Evolutionary conservation across 2,888 invertebrate genomes (phyloP).

Genomic region (Erynnis tages): DNA sequence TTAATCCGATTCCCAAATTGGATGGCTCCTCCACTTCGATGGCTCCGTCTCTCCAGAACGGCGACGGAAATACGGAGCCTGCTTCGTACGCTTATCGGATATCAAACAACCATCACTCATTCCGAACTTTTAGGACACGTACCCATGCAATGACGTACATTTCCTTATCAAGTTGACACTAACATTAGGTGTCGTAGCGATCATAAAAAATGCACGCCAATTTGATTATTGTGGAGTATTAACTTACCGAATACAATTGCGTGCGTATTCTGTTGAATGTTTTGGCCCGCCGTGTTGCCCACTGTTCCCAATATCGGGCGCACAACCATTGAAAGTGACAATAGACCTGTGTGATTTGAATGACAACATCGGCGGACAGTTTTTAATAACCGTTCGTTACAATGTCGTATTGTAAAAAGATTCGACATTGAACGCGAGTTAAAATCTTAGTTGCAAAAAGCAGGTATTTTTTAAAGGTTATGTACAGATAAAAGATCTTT

Average conservation of each 20-base stretch:
- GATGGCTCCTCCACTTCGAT: slow-evolving; percentile 10
- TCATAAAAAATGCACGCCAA: slow-evolving; percentile 20
- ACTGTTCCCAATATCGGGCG: slow-evolving; percentile 35
- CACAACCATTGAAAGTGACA: slow-evolving; percentile 57
- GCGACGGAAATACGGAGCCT: slow-evolving; percentile 8
- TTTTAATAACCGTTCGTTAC: slow-evolving; percentile 23
- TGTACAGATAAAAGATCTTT: no score
- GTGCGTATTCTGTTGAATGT: slow-evolving; percentile 19
- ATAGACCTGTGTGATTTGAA: slow-evolving; percentile 47
- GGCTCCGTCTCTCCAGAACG: neutral
- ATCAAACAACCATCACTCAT: slow-evolving; percentile 18
- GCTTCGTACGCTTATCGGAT: slow-evolving; percentile 19
- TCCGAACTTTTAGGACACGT: slow-evolving; percentile 29
- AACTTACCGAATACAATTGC: slow-evolving; percentile 22
- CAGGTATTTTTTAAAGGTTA: no score
- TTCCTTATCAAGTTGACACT: slow-evolving; percentile 42
- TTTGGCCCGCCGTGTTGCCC: slow-evolving; percentile 11
- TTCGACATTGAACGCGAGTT: slow-evolving; percentile 4
- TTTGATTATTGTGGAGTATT: slow-evolving; percentile 18
- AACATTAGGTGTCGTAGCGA: slow-evolving; percentile 6
- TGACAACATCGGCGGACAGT: slow-evolving; percentile 40
- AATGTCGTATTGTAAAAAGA: slow-evolving; percentile 8
- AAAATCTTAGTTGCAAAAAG: neutral
- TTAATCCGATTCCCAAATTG: slow-evolving; percentile 15
- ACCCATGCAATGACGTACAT: slow-evolving; percentile 38